Evolutionary conservation across 1,140 invertebrate species (phyloP), one percentile per base, ranked within the genome.

Genomic region (Anagrus nilaparvatae): DNA sequence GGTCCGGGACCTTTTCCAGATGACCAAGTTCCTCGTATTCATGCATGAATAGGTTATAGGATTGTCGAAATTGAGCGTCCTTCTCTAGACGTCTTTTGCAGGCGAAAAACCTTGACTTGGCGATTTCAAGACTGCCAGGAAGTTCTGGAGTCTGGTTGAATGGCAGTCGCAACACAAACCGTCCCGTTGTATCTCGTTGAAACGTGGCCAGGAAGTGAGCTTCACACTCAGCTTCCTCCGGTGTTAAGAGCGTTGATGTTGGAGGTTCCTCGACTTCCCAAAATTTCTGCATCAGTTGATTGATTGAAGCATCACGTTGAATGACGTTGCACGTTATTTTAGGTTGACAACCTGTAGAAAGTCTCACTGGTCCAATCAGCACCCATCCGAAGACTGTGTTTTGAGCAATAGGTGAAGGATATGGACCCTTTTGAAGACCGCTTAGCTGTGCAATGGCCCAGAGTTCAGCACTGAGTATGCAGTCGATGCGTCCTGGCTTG

Each of bases 1-100:
- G 29, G 4, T 14, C 30, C 3, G 28, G 32, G 14, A 51, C 42
- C 3, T 21, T n/a, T 23, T 28, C 40, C 56, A 59, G 55, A 33
- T 57, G 55, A 17, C 49, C 46, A 4, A 55, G 35, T 5, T 20
- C 8, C 34, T 47, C 36, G 35, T 59, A 59, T 24, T 44, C 43
- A 4, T 10, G 17, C 48, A 57, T 55, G 29, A 59, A 57, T 7
- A 46, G 16, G 6, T 29, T 13, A 28, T 56, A 54, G 16, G 34
- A 36, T 19, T 30, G n/a, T 16, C 23, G 24, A 16, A 46, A 46
- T 9, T 14, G 9, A 13, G 25, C 23, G 12, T 52, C 37, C 7
- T n/a, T 10, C 24, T 35, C 27, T 5, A 46, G 19, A 28, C 43
- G 24, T 8, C 25, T 31, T 39, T 37, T 19, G 16, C 44, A 32